Evolutionary conservation across 2,113 vertebrate species (phyloP), one percentile per base, ranked within the genome.

Genomic region (Helogale parvula): DNA sequence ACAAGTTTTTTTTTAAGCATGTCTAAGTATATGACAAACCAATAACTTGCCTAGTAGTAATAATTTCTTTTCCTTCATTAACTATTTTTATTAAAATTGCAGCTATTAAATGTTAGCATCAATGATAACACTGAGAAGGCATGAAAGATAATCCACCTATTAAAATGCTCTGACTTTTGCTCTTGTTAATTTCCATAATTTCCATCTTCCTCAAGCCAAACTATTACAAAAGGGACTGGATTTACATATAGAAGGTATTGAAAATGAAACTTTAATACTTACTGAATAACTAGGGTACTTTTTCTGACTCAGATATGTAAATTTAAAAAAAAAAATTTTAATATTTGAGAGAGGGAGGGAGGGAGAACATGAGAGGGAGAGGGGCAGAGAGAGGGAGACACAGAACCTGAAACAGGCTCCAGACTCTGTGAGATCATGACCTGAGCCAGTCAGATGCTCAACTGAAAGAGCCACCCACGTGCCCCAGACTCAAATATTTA

Each of bases 141-240:
- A 88, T 80, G 14, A 91, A 93, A 79, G 11, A 95, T 65, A 97
- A 87, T 60, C 11, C 5, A 86, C 27, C 29, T 93, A 93, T 57
- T 90, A 97, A 74, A 94, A 94, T 76, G 21, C 25, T 87, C 87
- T 79, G 80, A 83, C 47, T 89, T 92, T 74, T 11, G 35, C 27
- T 77, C 21, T 83, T 95, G 38, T 72, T 79, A 63, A 86, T 76
- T 60, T 17, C 4, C 29, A 91, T 79, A 63, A 86, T 76, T 60
- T 17, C 4, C 29, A 91, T 29, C 33, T 89, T 91, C 74, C 23
- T 93, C 33, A 94, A 92, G 63, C 3, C 52, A 71, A 66, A 74
- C 33, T 83, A 72, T 41, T 88, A 92, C 3, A 86, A 95, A 88
- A 84, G 27, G 15, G 10, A 69, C 25, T 88, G 5, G 19, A 72